Evolutionary conservation across 2,888 invertebrate genomes (phyloP), one percentile per base, ranked within the genome.

Genomic region (Cynaeus angustus): DNA sequence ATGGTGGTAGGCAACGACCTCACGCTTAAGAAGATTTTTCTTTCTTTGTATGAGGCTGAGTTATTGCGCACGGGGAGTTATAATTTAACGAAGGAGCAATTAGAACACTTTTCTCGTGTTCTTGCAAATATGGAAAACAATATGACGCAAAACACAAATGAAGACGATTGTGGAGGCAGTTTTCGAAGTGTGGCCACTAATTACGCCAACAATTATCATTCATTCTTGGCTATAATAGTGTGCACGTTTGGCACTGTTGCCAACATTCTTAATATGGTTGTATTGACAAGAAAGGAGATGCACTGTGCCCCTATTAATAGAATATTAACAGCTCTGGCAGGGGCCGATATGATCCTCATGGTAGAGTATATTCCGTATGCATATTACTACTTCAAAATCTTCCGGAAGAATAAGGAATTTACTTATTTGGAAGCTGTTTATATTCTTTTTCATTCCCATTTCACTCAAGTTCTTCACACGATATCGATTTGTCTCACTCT

Each of bases 281-380:
- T 97, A 0, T 86, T 97, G 72, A 94, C 96, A 8, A 88, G 94
- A 56, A 91, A 92, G 70, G 93, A 94, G 81, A 89, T 96, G 88
- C 90, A 92, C 10, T 88, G 89, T 64, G 92, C 95, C 0, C 95
- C 96, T 0, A 96, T 96, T 76, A 97, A 97, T 85, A 88, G 93
- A 43, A 93, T 97, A 61, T 88, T 97, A 52, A 95, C 94, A 73
- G 91, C 92, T 83, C 84, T 97, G 59, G 96, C 97, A 0, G 92
- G 95, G 0, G 94, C 95, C 0, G 97, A 97, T 83, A 92, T 96
- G 85, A 89, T 96, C 75, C 94, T 97, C 26, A 97, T 97, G 92
- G 84, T 96, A 82, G 95, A 96, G 78, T 94, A 94, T 81, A 89
- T 94, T 41, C 41, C 41, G 1, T 93, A 91, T 80, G 89, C 91